These are phyloP conservation scores for Orycteropus afer DNA, from an alignment of 2,113 vertebrate species.

Conservation along the genomic window DNA sequence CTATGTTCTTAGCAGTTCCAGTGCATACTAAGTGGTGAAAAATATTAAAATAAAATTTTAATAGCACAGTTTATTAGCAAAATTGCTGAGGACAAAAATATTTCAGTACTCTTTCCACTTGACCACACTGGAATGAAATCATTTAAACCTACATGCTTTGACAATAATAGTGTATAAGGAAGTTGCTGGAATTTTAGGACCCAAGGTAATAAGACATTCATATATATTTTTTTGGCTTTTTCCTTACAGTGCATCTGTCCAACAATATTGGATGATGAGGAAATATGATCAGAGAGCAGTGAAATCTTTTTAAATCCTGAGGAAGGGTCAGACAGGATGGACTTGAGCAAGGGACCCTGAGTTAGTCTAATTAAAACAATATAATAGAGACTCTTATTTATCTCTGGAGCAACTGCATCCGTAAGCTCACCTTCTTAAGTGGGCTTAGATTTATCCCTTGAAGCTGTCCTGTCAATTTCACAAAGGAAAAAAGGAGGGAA, in stretches of 20 bases:
- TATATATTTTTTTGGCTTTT: not conserved
- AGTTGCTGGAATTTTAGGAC: not conserved
- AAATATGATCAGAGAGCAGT: not conserved
- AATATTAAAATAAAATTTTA: constrained; percentile 40
- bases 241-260: not conserved
- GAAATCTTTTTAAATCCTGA: not conserved
- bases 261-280: not conserved
- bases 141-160: constrained; percentile 34
- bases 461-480: not conserved
- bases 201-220: not conserved
- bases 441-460: not conserved
- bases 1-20: not conserved
- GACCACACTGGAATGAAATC: not conserved
- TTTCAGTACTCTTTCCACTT: not conserved
- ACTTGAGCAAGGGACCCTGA: not conserved
- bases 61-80: constrained; percentile 8
- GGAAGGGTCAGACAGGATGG: not conserved
- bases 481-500: not conserved
- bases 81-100: not conserved
- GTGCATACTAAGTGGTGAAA: not conserved
- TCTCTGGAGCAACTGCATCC: fast-evolving
- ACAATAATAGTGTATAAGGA: not conserved
- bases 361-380: not conserved
- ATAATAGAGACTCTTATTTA: not conserved
- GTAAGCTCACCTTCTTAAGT: not conserved